These are phyloP conservation scores for Neodontobutis hainanensis DNA, from an alignment of 2,113 vertebrate species.

Conservation along the genomic window DNA sequence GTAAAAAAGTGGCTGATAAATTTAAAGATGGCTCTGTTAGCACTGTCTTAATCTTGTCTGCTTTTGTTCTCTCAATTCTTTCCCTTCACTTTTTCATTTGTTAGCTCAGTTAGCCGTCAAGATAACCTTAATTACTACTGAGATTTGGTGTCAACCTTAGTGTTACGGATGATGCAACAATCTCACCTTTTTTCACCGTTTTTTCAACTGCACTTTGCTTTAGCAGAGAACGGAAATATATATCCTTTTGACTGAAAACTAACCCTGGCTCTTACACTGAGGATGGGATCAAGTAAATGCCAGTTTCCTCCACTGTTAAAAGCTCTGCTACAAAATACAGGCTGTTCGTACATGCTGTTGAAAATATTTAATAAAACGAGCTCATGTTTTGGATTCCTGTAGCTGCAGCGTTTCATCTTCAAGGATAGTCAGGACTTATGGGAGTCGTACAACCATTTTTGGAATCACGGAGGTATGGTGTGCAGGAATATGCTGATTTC, in stretches of 20 bases:
- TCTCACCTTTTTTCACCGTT: background rate
- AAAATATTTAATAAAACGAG: background rate
- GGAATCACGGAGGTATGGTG: conserved; percentile 58
- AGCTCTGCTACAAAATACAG: conserved; percentile 22
- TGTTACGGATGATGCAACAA: conserved; percentile 26
- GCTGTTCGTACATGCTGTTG: conserved; percentile 13
- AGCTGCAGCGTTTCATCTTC: conserved; percentile 55
- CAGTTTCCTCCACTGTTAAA: conserved; percentile 21
- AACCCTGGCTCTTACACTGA: conserved; percentile 15
- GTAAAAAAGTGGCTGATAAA: background rate
- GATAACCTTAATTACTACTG: conserved; percentile 16
- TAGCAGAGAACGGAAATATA: background rate
- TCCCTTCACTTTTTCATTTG: conserved; percentile 1
- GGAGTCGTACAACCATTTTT: conserved; percentile 48
- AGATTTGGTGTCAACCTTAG: conserved; percentile 29
- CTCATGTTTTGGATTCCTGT: conserved; percentile 41
- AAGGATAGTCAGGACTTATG: conserved; percentile 53
- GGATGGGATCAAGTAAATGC: conserved; percentile 47
- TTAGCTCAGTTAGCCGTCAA: background rate
- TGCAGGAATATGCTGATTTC: conserved; percentile 58
- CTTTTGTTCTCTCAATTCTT: conserved; percentile 6
- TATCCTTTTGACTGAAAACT: background rate
- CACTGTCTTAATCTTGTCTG: background rate
- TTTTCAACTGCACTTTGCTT: conserved; percentile 22
- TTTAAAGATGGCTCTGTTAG: background rate